These are phyloP conservation scores for Amphiura filiformis DNA, from an alignment of 35 echinoderm and acorn worm genomes.

Conservation along the genomic window DNA sequence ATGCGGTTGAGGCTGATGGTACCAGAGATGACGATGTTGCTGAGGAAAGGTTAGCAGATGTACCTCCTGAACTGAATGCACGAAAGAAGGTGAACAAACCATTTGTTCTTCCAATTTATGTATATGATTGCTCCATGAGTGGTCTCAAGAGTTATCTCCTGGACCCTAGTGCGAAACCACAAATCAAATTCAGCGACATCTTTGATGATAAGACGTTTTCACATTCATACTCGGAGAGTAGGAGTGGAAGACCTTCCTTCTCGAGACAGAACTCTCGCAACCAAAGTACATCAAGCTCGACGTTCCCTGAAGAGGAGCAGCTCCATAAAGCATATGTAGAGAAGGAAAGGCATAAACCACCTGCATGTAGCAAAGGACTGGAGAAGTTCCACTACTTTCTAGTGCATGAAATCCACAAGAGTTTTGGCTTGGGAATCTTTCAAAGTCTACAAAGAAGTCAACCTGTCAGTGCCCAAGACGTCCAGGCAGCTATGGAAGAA, in stretches of 20 bases:
- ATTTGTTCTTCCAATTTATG: slow-evolving; percentile 71
- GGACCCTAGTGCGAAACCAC: slow-evolving; percentile 25
- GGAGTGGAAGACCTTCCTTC: background rate
- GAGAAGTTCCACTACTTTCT: slow-evolving; percentile 59
- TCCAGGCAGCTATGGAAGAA: slow-evolving; percentile 71
- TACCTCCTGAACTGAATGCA: background rate
- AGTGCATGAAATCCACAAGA: slow-evolving; percentile 54
- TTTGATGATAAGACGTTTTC: slow-evolving; percentile 76
- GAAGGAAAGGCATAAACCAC: background rate
- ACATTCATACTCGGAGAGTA: background rate
- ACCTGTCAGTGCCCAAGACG: slow-evolving; percentile 64
- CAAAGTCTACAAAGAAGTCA: slow-evolving; percentile 72
- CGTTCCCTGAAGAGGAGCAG: background rate
- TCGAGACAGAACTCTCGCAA: slow-evolving; percentile 6
- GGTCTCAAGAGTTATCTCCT: slow-evolving; percentile 56
- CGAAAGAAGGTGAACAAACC: background rate
- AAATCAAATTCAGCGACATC: slow-evolving; percentile 31
- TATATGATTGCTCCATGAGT: slow-evolving; percentile 85
- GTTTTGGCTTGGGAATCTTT: slow-evolving; percentile 87
- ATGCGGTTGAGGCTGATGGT: no score
- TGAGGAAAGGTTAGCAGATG: background rate
- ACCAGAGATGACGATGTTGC: background rate
- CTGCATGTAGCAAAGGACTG: slow-evolving; percentile 39
- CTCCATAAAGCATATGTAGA: background rate
- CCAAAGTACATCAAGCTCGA: background rate